Conservation (phyloP, 2,797 vertebrate species). For the Merluccius polli region DNA sequence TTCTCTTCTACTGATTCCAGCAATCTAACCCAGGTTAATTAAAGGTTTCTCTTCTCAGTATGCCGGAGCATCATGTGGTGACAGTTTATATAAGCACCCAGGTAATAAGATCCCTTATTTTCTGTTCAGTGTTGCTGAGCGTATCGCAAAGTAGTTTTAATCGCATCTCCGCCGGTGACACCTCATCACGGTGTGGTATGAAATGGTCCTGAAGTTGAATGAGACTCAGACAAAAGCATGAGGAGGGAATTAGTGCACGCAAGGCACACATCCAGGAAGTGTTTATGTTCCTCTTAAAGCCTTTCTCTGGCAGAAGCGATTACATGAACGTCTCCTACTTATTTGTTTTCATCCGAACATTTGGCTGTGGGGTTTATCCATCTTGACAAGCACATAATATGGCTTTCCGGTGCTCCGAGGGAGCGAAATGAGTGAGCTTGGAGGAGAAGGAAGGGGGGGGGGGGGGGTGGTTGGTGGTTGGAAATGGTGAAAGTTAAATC, state of each 20-base stretch:
- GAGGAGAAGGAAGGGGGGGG: conserved; percentile 48
- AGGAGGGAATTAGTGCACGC: conserved; percentile 71
- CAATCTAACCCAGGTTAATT: conserved; percentile 65
- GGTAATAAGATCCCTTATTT: conserved; percentile 69
- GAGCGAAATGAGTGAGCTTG: conserved; percentile 61
- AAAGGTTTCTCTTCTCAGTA: conserved; percentile 62
- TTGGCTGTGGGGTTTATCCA: conserved; percentile 77
- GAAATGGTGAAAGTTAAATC: conserved; percentile 70
- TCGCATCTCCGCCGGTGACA: conserved; percentile 71
- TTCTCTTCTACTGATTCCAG: conserved; percentile 26
- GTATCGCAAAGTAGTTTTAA: conserved; percentile 72
- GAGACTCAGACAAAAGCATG: conserved; percentile 74
- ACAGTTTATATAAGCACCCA: conserved; percentile 60
- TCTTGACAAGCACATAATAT: conserved; percentile 80
- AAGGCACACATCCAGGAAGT: conserved; percentile 76
- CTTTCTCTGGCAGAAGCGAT: conserved; percentile 80
- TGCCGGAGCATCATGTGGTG: conserved; percentile 61
- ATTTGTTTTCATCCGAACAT: conserved; percentile 76
- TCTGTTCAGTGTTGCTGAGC: conserved; percentile 58
- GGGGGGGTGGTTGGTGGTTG: conserved; percentile 52
- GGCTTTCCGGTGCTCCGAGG: conserved; percentile 69
- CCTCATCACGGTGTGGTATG: conserved; percentile 69
- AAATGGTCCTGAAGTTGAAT: conserved; percentile 77
- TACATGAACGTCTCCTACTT: conserved; percentile 78
- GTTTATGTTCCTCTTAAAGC: conserved; percentile 78